Base-by-base conservation (phyloP, 1,140 invertebrate species). In the Linepithema humile region DNA sequence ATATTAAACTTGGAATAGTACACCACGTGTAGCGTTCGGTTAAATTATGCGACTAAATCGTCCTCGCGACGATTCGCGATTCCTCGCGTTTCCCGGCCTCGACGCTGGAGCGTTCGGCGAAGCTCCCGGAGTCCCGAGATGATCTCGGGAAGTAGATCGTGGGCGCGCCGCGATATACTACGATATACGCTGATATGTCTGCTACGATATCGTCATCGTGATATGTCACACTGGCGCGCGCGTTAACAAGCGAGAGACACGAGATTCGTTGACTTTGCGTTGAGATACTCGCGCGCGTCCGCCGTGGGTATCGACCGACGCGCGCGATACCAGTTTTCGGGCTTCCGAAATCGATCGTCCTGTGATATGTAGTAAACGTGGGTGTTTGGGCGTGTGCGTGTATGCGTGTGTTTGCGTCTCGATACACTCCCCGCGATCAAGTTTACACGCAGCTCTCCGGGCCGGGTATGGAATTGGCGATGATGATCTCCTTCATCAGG, bases 401-500 rank as follows among this genome's bases (percentile, higher is more conserved):
- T 15, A 45, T 0, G 17, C 23, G 23, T 48, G 12, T 65, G 20
- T 77, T 65, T 82, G 60, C 60, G 29, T 84, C 67, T 77, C 38
- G 1, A 48, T 57, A 82, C 74, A 72, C 72, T 64, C 62, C n/a
- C 12, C 12, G 7, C 50, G 48, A 62, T 69, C 80, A 82, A 78
- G 77, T 90, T 96, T 96, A 97, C 90, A 97, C 96, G 94, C 96
- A 97, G 95, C 96, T 97, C 93, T 97, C 96, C 60, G 96, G 96
- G 82, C 96, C 96, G 50, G 96, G 96, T 94, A 97, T 96, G 45
- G 96, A 96, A 90, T 97, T 96, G 62, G 96, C 96, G 84, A 97
- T 96, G 86, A 97, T 96, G 92, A 95, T 94, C 90, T 95, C 94
- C 87, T 95, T 94, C 93, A 94, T 94, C 50, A 94, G 89, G 82